Evolutionary conservation across 2,888 invertebrate genomes (phyloP), one percentile per base, ranked within the genome.

Genomic region (Polyommatus icarus): DNA sequence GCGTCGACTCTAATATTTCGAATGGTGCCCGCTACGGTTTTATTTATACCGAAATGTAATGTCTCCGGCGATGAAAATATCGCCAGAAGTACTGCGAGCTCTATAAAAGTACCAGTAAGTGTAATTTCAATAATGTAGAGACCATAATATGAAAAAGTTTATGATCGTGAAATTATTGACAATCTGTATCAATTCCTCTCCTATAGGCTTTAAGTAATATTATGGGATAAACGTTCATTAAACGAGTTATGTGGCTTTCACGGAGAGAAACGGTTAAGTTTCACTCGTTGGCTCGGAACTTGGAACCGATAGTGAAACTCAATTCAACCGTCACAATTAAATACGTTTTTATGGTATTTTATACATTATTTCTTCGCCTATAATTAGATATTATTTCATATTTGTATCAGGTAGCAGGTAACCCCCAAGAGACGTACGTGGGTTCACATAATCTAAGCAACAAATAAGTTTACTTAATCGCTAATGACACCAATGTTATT

Each of bases 211-310:
- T 24, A 50, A 29, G 24, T 75, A 50, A 24, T 29, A 75, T 67
- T 32, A 67, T 67, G 67, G 75, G 50, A 75, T 75, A 73, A 46
- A 75, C 50, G 75, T 32, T 77, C 77, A 78, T 78, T 78, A 84
- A 84, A 90, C 90, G 87, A 85, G 91, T 91, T 85, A 84, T 81
- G 87, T 89, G 83, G 89, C 92, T 93, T 92, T 92, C 92, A 83
- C 90, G 83, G 83, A 80, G 83, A 89, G 91, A 92, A 92, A 91
- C 87, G 86, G 83, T 85, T 84, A 84, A 88, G 90, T 92, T 92
- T 92, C 92, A 88, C 93, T 88, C 82, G 84, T 83, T 82, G 83
- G 83, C 80, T 67, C 15, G 67, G 67, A 67, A 67, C 67, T 67
- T 67, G 67, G 67, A 32, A 67, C 67, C 82, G 83, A 82, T 82